Evolutionary conservation across 2,888 invertebrate species (phyloP).

Genomic region (Agonum fuliginosum): DNA sequence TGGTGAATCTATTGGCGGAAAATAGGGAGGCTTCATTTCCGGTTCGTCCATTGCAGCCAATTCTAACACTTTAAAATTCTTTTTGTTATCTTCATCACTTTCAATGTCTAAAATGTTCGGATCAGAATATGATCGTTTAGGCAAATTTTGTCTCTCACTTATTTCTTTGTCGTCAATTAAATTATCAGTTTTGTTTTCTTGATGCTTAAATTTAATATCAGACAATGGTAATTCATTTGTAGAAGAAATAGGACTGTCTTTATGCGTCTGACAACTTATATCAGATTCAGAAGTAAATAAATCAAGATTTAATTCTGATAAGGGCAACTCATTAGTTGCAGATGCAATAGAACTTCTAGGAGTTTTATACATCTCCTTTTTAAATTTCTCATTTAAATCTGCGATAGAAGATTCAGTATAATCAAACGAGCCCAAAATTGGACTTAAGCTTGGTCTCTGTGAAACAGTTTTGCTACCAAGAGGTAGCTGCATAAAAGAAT

Average conservation of each 20-base stretch:
- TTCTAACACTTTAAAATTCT: conserved; percentile 4
- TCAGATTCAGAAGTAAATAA: conserved; percentile 68
- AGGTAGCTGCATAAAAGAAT: conserved; percentile 48
- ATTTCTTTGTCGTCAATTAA: conserved; percentile 34
- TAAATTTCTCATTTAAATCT: conserved; percentile 42
- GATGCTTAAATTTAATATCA: conserved; percentile 67
- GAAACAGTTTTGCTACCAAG: conserved; percentile 24
- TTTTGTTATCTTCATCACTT: conserved; percentile 19
- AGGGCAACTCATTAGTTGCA: conserved; percentile 81
- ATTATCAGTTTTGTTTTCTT: background rate
- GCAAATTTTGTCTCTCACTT: conserved; percentile 14
- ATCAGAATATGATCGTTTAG: conserved; percentile 70
- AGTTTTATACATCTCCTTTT: conserved; percentile 24
- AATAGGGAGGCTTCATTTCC: conserved; percentile 48
- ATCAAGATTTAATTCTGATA: conserved; percentile 74
- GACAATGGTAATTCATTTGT: conserved; percentile 70
- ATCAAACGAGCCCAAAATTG: conserved; percentile 70
- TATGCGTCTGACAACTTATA: conserved; percentile 59
- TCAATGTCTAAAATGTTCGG: conserved; percentile 69
- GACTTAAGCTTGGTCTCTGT: conserved; percentile 64
- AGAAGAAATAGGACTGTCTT: conserved; percentile 63
- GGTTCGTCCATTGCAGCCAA: conserved; percentile 40
- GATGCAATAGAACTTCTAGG: conserved; percentile 71
- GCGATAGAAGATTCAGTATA: conserved; percentile 61
- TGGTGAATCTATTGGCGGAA: conserved; percentile 50